Evolutionary conservation across 2,888 invertebrate genomes (phyloP).

Genomic region (Timandra comae): DNA sequence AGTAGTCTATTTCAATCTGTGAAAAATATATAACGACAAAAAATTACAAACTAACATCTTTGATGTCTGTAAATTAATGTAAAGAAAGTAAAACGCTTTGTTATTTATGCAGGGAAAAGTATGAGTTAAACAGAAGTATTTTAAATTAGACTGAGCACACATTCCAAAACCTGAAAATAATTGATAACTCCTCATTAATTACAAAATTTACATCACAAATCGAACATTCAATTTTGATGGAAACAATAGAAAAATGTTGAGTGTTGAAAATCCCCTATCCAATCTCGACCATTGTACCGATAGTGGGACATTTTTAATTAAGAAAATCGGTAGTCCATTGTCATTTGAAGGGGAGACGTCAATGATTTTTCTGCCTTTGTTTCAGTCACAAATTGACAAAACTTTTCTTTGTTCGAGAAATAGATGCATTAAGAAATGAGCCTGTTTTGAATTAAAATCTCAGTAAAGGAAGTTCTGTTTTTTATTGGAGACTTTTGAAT

Average conservation of each 20-base stretch:
- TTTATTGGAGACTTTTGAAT: conserved; percentile 13
- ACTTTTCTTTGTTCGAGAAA: conserved; percentile 37
- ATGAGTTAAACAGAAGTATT: no score
- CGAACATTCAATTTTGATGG: no score
- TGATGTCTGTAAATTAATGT: no score
- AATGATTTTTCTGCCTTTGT: conserved; percentile 58
- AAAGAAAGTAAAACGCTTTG: no score
- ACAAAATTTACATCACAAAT: no score
- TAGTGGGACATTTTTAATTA: conserved; percentile 72
- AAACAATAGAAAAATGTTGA: conserved; percentile 13
- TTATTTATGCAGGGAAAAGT: no score
- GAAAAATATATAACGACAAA: no score
- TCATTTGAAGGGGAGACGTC: conserved; percentile 32
- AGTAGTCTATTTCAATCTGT: no score
- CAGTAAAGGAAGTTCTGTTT: conserved; percentile 7
- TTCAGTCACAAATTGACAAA: conserved; percentile 38
- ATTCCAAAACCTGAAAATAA: no score
- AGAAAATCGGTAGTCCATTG: conserved; percentile 60
- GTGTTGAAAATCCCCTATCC: conserved; percentile 13
- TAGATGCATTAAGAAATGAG: conserved; percentile 56
- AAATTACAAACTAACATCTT: no score
- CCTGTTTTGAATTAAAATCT: conserved; percentile 14
- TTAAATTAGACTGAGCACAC: no score
- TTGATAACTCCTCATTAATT: no score
- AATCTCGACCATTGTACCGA: conserved; percentile 36